Evolutionary conservation across 2,113 vertebrate species (phyloP), one percentile per base, ranked within the genome.

Genomic region (Actinemys pallida): DNA sequence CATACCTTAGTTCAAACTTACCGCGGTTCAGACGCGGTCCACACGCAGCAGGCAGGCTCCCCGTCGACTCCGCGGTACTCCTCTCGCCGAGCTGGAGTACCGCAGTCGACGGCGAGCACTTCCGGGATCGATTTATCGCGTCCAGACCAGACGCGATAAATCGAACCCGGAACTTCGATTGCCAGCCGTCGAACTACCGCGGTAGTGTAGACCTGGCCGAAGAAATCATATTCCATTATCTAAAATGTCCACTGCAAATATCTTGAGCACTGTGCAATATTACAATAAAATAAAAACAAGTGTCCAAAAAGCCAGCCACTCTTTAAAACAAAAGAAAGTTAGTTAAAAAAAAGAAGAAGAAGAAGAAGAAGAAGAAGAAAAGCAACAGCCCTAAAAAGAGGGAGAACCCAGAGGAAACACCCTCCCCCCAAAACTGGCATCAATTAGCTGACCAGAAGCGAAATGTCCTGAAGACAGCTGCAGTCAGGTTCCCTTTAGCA

Each of bases 401-500:
- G 54, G 0, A 84, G 39, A 45, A 86, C 35, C 14, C 17, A n/a
- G 65, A 19, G 31, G 59, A 59, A 62, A 19, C 65, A 19, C 8
- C 8, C 35, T n/a, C 35, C 35, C 17, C 8, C 16, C 11, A 14
- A n/a, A n/a, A n/a, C 85, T 0, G 0, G 29, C 76, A 56, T 0
- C 16, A 10, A 76, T 47, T 25, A 52, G 9, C 54, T 17, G 25
- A 76, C 8, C 57, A 8, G 53, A 78, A 86, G 4, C 4, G 59
- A 83, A 69, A 49, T n/a, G 9, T 11, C 20, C 49, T 65, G 39
- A 83, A 83, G 47, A 19, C 29, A 5, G 35, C 17, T 69, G 35
- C 35, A 69, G 65, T n/a, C 31, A 39, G 35, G 35, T 69, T 20
- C 19, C 17, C 35, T 69, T 69, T 39, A 65, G 7, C 59, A 16